Conservation (phyloP, 2,888 invertebrate genomes). For the Eupithecia insigniata region DNA sequence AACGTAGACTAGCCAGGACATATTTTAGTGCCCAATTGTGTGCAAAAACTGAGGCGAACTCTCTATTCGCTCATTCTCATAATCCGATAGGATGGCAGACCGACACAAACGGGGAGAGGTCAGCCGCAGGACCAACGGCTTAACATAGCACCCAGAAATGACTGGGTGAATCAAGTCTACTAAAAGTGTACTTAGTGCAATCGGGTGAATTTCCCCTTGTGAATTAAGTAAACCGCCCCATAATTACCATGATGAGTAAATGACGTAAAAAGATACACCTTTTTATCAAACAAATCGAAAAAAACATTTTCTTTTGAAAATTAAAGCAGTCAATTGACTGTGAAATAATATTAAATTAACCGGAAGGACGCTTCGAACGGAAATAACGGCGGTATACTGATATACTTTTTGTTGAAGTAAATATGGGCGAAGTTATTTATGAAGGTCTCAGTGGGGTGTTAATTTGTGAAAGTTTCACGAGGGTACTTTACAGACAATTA, state of each 20-base stretch:
- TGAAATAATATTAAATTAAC: constrained; percentile 56
- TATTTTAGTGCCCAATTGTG: no score
- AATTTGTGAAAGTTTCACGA: background rate
- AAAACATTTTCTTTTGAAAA: constrained; percentile 32
- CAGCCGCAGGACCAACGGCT: no score
- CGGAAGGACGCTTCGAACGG: constrained; percentile 50
- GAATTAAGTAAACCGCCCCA: no score
- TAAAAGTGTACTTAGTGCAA: no score
- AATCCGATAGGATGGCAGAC: no score
- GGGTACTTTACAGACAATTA: background rate
- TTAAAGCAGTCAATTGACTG: constrained; percentile 48
- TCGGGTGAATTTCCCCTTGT: no score
- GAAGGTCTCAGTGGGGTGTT: background rate
- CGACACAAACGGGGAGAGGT: no score
- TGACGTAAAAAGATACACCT: background rate
- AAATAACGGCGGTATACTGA: constrained; percentile 44
- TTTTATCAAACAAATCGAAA: constrained; percentile 3
- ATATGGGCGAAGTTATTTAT: constrained; percentile 6
- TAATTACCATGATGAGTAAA: background rate
- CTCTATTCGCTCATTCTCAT: no score
- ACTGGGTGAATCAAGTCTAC: no score
- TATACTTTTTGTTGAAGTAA: constrained; percentile 18
- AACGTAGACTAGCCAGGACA: no score
- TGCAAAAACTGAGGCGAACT: no score
- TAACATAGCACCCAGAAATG: no score